Evolutionary conservation across 2,888 invertebrate species (phyloP).

Genomic region (Linnaemya tessellans): DNA sequence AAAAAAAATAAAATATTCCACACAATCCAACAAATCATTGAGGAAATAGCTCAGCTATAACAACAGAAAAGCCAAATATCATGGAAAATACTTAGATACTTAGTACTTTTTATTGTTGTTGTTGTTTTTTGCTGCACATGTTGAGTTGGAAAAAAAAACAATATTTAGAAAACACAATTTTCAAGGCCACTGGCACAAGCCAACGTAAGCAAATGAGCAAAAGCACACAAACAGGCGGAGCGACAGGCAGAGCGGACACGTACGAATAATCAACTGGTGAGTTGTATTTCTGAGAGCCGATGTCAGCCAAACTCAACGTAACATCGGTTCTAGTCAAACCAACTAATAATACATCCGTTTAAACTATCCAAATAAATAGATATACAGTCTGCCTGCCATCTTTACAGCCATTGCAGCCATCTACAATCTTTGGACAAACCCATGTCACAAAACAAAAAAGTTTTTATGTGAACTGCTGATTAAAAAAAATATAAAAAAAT

Average conservation of each 20-base stretch:
- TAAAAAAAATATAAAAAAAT: no score
- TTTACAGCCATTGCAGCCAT: slow-evolving; percentile 1
- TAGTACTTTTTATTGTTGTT: slow-evolving; percentile 4
- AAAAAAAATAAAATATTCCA: not conserved
- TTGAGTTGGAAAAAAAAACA: slow-evolving; percentile 39
- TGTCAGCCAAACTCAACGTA: slow-evolving; percentile 23
- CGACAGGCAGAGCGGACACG: slow-evolving; percentile 7
- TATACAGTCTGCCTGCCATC: not conserved
- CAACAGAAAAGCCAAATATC: slow-evolving; percentile 62
- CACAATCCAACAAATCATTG: slow-evolving; percentile 61
- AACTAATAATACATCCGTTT: slow-evolving; percentile 7
- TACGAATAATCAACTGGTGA: slow-evolving; percentile 36
- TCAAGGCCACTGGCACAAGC: slow-evolving; percentile 70
- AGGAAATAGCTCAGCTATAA: slow-evolving; percentile 67
- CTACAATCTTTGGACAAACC: no score
- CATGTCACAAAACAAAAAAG: no score
- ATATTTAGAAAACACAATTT: slow-evolving; percentile 49
- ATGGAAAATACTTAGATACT: slow-evolving; percentile 61
- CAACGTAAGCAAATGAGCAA: slow-evolving; percentile 67
- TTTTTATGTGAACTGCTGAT: no score
- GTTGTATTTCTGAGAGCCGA: slow-evolving; percentile 10
- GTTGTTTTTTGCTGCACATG: slow-evolving; percentile 23
- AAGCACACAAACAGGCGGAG: slow-evolving; percentile 36
- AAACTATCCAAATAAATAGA: slow-evolving; percentile 9
- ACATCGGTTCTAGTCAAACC: slow-evolving; percentile 39